These are phyloP conservation scores for Cliona cf. orientalis DNA, from an alignment of 37 sponge, comb jelly and placozoan species.

Conservation along the genomic window DNA sequence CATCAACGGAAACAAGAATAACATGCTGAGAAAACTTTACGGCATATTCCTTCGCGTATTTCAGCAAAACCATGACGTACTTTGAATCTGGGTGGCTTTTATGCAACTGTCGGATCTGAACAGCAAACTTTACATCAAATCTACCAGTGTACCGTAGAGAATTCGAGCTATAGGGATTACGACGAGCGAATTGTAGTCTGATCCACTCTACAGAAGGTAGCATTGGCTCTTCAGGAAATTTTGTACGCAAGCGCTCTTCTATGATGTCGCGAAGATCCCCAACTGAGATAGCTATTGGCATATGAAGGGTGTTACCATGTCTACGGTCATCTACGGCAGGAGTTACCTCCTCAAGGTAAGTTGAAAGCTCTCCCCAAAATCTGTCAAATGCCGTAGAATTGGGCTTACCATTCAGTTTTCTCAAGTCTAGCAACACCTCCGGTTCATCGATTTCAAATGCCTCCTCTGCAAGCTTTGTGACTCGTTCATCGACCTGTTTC, in stretches of 20 bases:
- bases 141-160: slow-evolving; percentile 35
- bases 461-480: neutral
- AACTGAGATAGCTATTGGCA: slow-evolving; percentile 46
- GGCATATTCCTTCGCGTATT: slow-evolving; percentile 3
- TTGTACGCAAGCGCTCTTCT: neutral
- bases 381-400: slow-evolving; percentile 24
- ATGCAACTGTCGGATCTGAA: slow-evolving; percentile 35
- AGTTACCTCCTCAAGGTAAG: slow-evolving; percentile 2
- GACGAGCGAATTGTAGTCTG: slow-evolving; percentile 31
- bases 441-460: slow-evolving; percentile 22
- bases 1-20: slow-evolving; percentile 20
- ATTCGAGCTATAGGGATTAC: slow-evolving; percentile 23
- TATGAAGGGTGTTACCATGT: slow-evolving; percentile 26
- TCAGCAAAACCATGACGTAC: slow-evolving; percentile 9
- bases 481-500: slow-evolving; percentile 10
- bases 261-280: slow-evolving; percentile 26
- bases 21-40: neutral
- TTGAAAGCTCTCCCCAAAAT: slow-evolving; percentile 11
- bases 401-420: slow-evolving; percentile 5
- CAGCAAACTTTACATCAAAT: slow-evolving; percentile 41
- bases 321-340: slow-evolving; percentile 37
- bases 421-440: slow-evolving; percentile 24
- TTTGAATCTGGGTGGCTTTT: slow-evolving; percentile 18
- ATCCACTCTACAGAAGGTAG: slow-evolving; percentile 42
- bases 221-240: neutral